Base-by-base conservation (phyloP, 2,113 vertebrate species). In the Coptodon bakossiorum region DNA sequence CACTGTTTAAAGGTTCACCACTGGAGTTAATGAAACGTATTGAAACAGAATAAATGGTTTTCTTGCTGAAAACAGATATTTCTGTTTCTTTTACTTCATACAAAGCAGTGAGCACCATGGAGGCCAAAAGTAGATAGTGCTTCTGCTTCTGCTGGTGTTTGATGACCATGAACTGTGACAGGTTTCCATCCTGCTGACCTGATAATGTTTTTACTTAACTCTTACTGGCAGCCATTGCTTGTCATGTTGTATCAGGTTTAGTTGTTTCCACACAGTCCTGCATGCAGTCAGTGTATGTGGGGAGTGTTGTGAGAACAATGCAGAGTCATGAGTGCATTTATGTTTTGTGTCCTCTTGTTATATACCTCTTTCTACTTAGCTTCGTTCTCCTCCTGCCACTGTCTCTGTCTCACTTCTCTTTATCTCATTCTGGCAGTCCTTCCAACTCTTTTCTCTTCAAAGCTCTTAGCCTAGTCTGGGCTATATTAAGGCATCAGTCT, bases 401-500 rank as follows among this genome's bases (percentile, higher is more conserved):
- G 14, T 17, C 68, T 76, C 38, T 6, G 68, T 45, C 50, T 85
- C 38, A 43, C 43, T 76, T 8, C 80, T 86, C 78, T 71, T 71
- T 68, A 81, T 86, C 78, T 80, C 76, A 38, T 17, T 57, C 52
- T 86, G 79, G 61, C 85, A 86, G 85, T 40, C 81, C 50, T 29
- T 56, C 79, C 38, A 73, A 45, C 50, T n/a, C 52, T 48, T 71
- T 24, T 73, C 66, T 45, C 66, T 73, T 16, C 66, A 73, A 73
- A 91, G 92, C 94, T 89, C 88, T 91, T 54, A 91, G 90, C 86
- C 86, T 89, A 53, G 63, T 91, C 90, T 81, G 90, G 56, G 82
- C 94, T 94, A 93, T 91, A 88, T 92, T 92, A 92, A 93, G 93
- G 63, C 82, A 40, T 80, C 86, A 83, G 68, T 83, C 86, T 84